Base-by-base conservation (phyloP, 2,888 invertebrate species). In the Dryadula phaetusa region DNA sequence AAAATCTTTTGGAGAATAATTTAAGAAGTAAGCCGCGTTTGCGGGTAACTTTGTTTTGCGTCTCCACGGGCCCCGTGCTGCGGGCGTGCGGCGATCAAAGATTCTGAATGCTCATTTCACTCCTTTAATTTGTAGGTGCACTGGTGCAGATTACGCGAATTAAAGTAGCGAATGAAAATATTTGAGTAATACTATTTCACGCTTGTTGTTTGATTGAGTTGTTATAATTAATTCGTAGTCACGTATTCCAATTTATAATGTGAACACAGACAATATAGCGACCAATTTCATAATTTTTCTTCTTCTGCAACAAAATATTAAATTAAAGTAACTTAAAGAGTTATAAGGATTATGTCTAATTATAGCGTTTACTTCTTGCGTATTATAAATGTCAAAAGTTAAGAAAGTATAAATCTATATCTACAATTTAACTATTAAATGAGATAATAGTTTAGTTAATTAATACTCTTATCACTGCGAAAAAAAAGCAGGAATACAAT, bases 1-100 rank as follows among this genome's bases (percentile, higher is more conserved):
- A 90, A 90, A 92, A 92, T 92, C 92, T 92, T 90, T 88, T 85
- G 84, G 86, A 83, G 92, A 90, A 91, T 92, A 88, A 91, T 90
- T 91, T 90, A 89, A 87, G 89, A 84, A 86, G 84, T 79, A 78
- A 79, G 81, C 82, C 77, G 76, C 72, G 82, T 82, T 78, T 67
- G 74, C 74, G 79, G 79, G 84, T 85, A 86, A 88, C 86, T 87
- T 88, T 80, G 79, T 85, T 83, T 77, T 69, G 67, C 77, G 81
- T 74, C 76, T 80, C 76, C 73, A 20, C 37, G 40, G 58, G 58
- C 58, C 16, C 75, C 80, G 76, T 75, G 74, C 75, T 67, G 67
- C 49, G 49, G 49, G 49, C 25, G 47, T 72, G 70, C 70, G 73
- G 72, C 76, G 79, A 80, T 81, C 80, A 81, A 79, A 81, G 77